Evolutionary conservation across 2,113 vertebrate species (phyloP).

Genomic region (Natator depressus): DNA sequence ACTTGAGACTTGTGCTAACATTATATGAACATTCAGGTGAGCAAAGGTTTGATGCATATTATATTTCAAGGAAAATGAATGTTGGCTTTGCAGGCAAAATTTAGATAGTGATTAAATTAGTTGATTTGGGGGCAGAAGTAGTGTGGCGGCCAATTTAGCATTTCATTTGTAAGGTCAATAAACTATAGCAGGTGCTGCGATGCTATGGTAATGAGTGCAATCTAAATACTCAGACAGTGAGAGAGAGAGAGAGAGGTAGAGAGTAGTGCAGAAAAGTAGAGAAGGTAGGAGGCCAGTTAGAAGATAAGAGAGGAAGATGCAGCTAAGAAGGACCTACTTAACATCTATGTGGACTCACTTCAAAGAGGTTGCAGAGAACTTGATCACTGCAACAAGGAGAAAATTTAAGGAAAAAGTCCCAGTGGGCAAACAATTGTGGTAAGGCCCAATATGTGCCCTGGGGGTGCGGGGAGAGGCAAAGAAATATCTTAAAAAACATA

Average conservation of each 20-base stretch:
- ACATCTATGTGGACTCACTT: background rate
- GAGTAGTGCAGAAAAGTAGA: background rate
- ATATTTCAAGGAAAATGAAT: background rate
- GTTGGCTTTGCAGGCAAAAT: background rate
- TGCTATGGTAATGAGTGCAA: background rate
- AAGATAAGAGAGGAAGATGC: background rate
- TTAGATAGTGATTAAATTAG: fast-evolving
- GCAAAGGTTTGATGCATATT: background rate
- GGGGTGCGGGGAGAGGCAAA: background rate
- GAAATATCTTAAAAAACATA: background rate
- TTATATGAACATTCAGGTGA: background rate
- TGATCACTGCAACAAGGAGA: background rate
- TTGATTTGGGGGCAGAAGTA: background rate
- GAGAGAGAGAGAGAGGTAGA: background rate
- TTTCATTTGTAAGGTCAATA: background rate
- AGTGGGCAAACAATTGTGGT: background rate
- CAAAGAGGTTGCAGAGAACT: background rate
- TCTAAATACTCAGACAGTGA: background rate
- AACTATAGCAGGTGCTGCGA: background rate
- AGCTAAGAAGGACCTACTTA: fast-evolving
- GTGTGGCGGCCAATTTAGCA: background rate
- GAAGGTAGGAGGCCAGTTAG: background rate
- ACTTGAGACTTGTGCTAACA: fast-evolving
- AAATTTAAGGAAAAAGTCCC: background rate
- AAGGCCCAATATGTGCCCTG: background rate